Evolutionary conservation across 2,113 vertebrate species (phyloP), one percentile per base, ranked within the genome.

Genomic region (Oophaga pumilio): DNA sequence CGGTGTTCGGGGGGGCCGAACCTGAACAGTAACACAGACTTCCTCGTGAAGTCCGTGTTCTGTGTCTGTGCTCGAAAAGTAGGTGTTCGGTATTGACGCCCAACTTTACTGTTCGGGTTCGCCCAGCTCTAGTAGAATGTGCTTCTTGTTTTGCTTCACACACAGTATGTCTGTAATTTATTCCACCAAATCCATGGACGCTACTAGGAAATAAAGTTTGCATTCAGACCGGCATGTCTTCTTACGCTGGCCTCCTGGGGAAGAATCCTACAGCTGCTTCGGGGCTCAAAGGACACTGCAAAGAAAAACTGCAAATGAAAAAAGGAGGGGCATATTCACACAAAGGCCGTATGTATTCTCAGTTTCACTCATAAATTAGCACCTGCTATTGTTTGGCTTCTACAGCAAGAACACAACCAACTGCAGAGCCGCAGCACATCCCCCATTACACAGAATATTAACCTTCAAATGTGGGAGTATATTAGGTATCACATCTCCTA

Each of bases 381-480:
- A 84, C 64, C 82, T 84, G 82, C 82, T 73, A 57, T 84, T 84
- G 50, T 73, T 50, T 69, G 79, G 79, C 57, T 59, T 26, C 10
- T 26, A 11, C 79, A 15, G 80, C 43, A 82, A 7, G 11, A 10
- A 79, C 53, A 59, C 14, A 9, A 79, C 53, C 76, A 59, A 28
- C n/a, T 77, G 50, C 22, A 77, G 18, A 11, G 18, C 3, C 2
- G 8, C 1, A 13, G 9, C 76, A 79, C 12, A 6, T 0, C 2
- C 59, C 20, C 20, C 53, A 28, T 9, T 24, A n/a, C 49, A 56
- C 53, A 26, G 66, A 26, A 71, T 33, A 79, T 59, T 79, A 28
- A 28, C 53, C 52, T 17, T 77, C 52, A 56, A 6, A 22, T 77
- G 50, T 22, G 10, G 14, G 43, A 13, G 24, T 28, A 5, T 5